Evolutionary conservation across 2,888 invertebrate genomes (phyloP).

Genomic region (Acrocyrtus sp.): DNA sequence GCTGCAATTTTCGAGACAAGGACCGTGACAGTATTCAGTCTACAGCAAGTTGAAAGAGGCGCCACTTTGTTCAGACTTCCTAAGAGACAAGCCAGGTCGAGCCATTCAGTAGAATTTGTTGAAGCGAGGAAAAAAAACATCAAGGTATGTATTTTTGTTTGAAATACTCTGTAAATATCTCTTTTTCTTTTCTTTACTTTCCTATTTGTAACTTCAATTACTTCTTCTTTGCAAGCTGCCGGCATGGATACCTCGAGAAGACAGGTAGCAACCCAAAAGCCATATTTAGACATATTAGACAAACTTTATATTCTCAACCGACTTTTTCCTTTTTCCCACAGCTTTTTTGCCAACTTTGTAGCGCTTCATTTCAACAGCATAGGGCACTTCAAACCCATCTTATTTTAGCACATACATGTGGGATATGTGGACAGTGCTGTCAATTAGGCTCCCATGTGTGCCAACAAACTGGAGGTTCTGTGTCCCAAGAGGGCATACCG

Average conservation of each 20-base stretch:
- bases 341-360: neutral
- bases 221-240: neutral
- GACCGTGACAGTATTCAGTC: no score
- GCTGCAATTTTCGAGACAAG: no score
- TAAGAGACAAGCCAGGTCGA: no score
- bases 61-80: no score
- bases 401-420: neutral
- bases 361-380: no score
- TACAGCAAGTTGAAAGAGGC: no score
- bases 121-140: no score
- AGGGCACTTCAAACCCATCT: neutral
- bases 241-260: no score
- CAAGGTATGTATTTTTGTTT: no score
- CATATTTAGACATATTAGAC: neutral
- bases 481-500: neutral
- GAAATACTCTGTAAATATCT: no score
- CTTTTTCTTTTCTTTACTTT: no score
- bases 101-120: no score
- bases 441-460: neutral
- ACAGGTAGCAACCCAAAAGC: neutral
- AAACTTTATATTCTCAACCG: neutral
- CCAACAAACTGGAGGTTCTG: neutral
- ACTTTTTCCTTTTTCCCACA: neutral
- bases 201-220: neutral
- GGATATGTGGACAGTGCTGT: neutral